These are phyloP conservation scores for Zaprionus kolodkinae DNA, from an alignment of 1,140 invertebrate species.

Conservation along the genomic window DNA sequence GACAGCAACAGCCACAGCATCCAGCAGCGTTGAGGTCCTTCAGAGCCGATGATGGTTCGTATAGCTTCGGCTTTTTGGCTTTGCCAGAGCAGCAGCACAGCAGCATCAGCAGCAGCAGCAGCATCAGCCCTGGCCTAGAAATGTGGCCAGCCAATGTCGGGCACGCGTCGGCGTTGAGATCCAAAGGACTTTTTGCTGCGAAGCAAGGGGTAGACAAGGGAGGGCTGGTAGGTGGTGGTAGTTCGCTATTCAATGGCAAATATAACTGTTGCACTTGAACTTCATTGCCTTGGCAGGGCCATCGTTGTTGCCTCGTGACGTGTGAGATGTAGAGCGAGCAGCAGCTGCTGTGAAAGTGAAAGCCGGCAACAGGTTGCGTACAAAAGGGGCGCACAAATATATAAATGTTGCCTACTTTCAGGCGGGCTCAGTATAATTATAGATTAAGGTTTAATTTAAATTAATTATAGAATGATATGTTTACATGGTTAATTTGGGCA, in stretches of 20 bases:
- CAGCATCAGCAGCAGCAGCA: slow-evolving; percentile 18
- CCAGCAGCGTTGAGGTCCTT: slow-evolving; percentile 54
- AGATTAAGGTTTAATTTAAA: too few species aligned
- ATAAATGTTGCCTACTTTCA: slow-evolving; percentile 26
- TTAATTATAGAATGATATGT: too few species aligned
- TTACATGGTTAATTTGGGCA: neutral
- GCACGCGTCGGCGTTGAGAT: slow-evolving; percentile 29
- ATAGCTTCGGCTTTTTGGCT: slow-evolving; percentile 66
- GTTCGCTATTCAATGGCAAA: slow-evolving; percentile 45
- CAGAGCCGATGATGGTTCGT: slow-evolving; percentile 50
- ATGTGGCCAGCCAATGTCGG: slow-evolving; percentile 49
- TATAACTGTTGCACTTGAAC: slow-evolving; percentile 78
- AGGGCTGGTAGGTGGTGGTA: neutral
- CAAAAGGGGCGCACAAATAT: slow-evolving; percentile 1
- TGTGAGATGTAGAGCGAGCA: neutral
- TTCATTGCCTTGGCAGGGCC: slow-evolving; percentile 65
- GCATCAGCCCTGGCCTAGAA: slow-evolving; percentile 75
- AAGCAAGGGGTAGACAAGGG: neutral
- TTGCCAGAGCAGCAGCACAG: slow-evolving; percentile 39
- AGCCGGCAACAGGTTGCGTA: slow-evolving; percentile 68
- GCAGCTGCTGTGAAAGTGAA: slow-evolving; percentile 60
- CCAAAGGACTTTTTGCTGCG: neutral
- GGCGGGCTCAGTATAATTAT: neutral
- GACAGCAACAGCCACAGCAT: slow-evolving; percentile 53
- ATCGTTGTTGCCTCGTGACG: slow-evolving; percentile 38